Conservation (phyloP, 2,113 vertebrate species). For the Psilopsiagon aurifrons region DNA sequence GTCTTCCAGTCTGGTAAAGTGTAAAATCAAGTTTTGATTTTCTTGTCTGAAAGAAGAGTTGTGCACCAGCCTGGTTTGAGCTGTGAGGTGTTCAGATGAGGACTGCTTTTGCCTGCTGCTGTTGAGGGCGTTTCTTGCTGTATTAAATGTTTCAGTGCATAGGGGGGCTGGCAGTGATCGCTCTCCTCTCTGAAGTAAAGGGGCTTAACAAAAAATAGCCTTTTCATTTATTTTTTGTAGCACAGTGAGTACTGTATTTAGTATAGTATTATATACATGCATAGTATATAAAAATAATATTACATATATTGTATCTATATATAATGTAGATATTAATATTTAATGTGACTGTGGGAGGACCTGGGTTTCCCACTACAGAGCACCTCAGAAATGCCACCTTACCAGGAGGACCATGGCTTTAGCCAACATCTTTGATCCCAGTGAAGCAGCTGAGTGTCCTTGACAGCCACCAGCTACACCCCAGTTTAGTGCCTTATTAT, state of each 20-base stretch:
- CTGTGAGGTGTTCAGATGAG: not conserved
- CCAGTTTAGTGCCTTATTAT: not conserved
- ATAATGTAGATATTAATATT: not conserved
- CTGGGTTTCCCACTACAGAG: fast-evolving
- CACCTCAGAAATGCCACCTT: not conserved
- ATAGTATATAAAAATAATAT: not conserved
- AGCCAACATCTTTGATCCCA: not conserved
- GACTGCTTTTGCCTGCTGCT: not conserved
- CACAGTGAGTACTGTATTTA: not conserved
- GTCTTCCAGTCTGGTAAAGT: not conserved
- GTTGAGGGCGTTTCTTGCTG: not conserved
- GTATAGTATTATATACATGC: not conserved
- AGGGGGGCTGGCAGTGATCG: fast-evolving
- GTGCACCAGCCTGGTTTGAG: not conserved
- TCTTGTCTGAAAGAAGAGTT: not conserved
- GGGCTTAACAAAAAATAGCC: not conserved
- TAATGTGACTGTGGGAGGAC: not conserved
- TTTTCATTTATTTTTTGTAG: not conserved
- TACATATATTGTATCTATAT: too few relatives aligned
- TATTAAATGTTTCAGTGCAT: not conserved
- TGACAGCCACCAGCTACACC: not conserved
- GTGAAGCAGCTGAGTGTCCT: not conserved
- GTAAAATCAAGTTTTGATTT: not conserved
- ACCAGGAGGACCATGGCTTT: fast-evolving
- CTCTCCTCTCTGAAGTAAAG: not conserved